These are phyloP conservation scores for Melanotus villosus DNA, from an alignment of 2,888 invertebrate genomes.

Conservation along the genomic window DNA sequence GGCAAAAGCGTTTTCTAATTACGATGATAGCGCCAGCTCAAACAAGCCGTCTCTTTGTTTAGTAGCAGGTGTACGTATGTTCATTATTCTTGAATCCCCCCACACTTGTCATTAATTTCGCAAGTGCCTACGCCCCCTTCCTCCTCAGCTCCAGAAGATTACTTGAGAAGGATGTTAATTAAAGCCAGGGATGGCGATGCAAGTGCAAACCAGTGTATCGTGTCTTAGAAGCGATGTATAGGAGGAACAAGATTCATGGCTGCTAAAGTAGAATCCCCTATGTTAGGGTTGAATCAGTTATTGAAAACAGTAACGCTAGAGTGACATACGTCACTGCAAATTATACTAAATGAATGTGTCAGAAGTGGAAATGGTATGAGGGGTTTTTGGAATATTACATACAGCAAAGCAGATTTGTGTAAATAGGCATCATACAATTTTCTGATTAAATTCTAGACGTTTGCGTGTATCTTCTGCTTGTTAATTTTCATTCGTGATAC, in stretches of 20 bases:
- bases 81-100: conserved; percentile 55
- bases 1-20: conserved; percentile 51
- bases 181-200: conserved; percentile 54
- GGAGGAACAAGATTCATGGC: conserved; percentile 38
- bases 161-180: conserved; percentile 60
- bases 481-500: too few species aligned
- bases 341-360: too few species aligned
- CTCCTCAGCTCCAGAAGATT: conserved; percentile 65
- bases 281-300: conserved; percentile 15
- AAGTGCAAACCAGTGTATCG: conserved; percentile 57
- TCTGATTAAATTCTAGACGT: too few species aligned
- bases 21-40: conserved; percentile 51
- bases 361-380: too few species aligned
- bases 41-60: conserved; percentile 54
- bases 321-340: not conserved
- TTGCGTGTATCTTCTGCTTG: too few species aligned
- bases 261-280: conserved; percentile 9
- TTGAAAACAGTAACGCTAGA: conserved; percentile 7
- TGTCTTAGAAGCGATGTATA: conserved; percentile 43
- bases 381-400: too few species aligned
- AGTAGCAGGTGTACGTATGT: conserved; percentile 62
- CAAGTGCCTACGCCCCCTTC: conserved; percentile 70
- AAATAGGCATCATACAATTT: too few species aligned
- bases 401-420: too few species aligned
- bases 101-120: conserved; percentile 53